Evolutionary conservation across 30 jellyfish, hydroid and myxozoan species (phyloP).

Genomic region (Aurelia sp.): DNA sequence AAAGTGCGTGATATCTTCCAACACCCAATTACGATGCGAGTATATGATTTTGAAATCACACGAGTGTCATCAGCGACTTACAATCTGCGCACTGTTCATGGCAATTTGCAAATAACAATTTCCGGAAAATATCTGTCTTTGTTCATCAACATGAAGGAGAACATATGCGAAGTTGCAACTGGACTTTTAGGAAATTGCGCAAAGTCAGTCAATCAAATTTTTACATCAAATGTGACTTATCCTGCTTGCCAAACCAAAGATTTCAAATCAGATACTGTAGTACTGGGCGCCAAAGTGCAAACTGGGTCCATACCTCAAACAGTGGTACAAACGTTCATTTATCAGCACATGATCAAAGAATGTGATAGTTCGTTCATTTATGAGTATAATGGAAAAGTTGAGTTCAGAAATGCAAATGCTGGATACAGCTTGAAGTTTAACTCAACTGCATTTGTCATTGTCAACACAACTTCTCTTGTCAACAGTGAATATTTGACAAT

Average conservation of each 20-base stretch:
- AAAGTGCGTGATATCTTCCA: conserved; percentile 24
- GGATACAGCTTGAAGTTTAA: conserved; percentile 46
- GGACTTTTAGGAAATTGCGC: conserved; percentile 52
- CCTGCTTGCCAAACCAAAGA: conserved; percentile 19
- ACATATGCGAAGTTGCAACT: conserved; percentile 25
- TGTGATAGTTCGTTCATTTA: conserved; percentile 56
- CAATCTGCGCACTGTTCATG: conserved; percentile 7
- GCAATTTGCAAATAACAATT: conserved; percentile 5
- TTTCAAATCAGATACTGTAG: conserved; percentile 3
- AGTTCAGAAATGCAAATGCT: conserved; percentile 45
- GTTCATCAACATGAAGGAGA: conserved; percentile 14
- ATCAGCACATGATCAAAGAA: conserved; percentile 22
- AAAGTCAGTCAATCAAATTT: not conserved
- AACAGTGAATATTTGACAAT: conserved; percentile 27
- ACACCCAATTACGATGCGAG: conserved; percentile 3
- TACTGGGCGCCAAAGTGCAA: not conserved
- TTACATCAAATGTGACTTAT: conserved; percentile 7
- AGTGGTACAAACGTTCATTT: conserved; percentile 2
- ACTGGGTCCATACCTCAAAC: conserved; percentile 3
- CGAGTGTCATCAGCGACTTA: conserved; percentile 6
- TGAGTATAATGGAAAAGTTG: conserved; percentile 28
- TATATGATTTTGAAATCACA: conserved; percentile 17
- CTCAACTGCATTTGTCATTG: conserved; percentile 34
- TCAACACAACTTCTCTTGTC: conserved; percentile 11
- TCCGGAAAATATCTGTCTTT: conserved; percentile 32